Percentiles rank a stretch among this genome's conserved stretches.
phyloP scores from a whole-genome alignment of 2,113 vertebrate genomes.

The Acrocephalus kingi region DNA sequence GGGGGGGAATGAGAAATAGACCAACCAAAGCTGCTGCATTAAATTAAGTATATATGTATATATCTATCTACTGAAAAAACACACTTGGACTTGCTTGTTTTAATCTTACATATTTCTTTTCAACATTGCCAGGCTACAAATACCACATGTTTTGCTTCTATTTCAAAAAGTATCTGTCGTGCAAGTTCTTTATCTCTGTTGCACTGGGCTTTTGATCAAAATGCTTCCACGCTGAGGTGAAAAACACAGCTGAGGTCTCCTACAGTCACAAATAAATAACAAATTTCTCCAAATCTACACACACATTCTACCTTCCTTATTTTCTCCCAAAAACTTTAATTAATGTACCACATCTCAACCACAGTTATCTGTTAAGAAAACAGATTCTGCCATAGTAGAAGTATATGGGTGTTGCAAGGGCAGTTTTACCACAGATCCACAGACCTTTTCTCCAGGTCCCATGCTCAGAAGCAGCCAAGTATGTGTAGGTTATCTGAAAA shows the following conservation, averaged over 20 bases:
- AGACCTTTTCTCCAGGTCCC: neutral
- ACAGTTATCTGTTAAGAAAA: neutral
- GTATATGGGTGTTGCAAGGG: neutral
- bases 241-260: constrained; percentile 3
- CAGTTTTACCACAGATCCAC: neutral
- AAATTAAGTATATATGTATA: neutral
- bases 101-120: constrained; percentile 35
- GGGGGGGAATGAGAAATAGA: neutral
- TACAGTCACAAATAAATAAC: neutral
- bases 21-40: constrained; percentile 24
- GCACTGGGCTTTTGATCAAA: constrained; percentile 32
- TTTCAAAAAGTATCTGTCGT: constrained; percentile 9
- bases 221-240: neutral
- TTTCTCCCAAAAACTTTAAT: neutral
- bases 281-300: neutral
- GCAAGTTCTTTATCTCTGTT: constrained; percentile 31
- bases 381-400: neutral
- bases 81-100: neutral
- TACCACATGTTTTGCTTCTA: constrained; percentile 29
- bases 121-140: constrained; percentile 5
- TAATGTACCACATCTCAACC: neutral
- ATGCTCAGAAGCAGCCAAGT: neutral
- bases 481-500: neutral
- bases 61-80: neutral
- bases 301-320: neutral